Evolutionary conservation across 2,797 vertebrate species (phyloP), one percentile per base, ranked within the genome.

Genomic region (Vespertilio murinus): DNA sequence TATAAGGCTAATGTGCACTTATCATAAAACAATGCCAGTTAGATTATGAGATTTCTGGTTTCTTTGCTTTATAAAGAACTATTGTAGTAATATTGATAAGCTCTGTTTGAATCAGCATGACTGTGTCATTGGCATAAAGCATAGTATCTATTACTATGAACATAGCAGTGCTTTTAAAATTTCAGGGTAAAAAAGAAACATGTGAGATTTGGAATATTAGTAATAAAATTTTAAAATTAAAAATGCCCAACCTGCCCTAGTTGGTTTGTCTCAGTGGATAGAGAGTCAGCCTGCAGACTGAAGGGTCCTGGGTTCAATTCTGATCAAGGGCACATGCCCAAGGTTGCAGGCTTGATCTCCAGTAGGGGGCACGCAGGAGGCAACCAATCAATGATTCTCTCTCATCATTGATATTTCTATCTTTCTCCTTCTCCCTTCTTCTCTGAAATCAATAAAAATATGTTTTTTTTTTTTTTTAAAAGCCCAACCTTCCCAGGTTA

Each of bases 91-190:
- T 49, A 90, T 35, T 87, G 40, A 22, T 73, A n/a, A 86, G 16
- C n/a, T 42, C 25, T 64, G 0, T 80, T 45, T 67, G 67, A 85
- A n/a, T 56, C 59, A 10, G 12, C 5, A 40, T 61, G 70, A 33
- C 75, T 40, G 35, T 69, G 22, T 91, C 4, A 33, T 80, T 87
- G 77, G 23, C 42, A 56, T 64, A 69, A 42, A 82, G n/a, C n/a
- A 22, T 64, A 28, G 49, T 86, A 75, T 79, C 17, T 47, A 33
- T 69, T 45, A 47, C 8, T 78, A n/a, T 22, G 64, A 91, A 73
- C 7, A 52, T 65, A 92, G 9, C 28, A 35, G n/a, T 65, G 16
- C 77, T 94, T 45, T 87, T 95, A 77, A 91, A 61, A 87, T 88
- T 81, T 56, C 2, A 18, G 47, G 9, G 6, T n/a, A 3, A 82